Evolutionary conservation across 1,140 invertebrate species (phyloP).

Genomic region (Polyergus mexicanus): DNA sequence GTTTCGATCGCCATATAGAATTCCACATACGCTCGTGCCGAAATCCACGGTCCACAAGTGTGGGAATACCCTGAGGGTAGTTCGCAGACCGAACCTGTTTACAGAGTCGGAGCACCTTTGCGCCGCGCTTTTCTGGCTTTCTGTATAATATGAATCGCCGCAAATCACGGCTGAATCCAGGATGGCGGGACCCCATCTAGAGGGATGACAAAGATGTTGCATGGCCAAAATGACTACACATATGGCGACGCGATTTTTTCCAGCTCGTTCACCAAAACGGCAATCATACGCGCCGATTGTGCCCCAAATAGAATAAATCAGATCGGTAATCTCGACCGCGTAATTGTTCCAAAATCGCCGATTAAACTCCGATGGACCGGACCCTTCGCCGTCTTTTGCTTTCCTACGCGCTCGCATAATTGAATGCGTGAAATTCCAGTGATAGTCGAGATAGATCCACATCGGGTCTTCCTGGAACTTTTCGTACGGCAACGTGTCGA

Average conservation of each 20-base stretch:
- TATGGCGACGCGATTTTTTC: conserved; percentile 82
- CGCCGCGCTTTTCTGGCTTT: conserved; percentile 74
- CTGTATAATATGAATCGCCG: conserved; percentile 81
- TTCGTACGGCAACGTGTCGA: conserved; percentile 73
- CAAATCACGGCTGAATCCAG: conserved; percentile 82
- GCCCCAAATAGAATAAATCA: conserved; percentile 84
- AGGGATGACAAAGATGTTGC: conserved; percentile 80
- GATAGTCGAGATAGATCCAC: conserved; percentile 84
- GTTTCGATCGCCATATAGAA: conserved; percentile 76
- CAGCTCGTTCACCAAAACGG: conserved; percentile 76
- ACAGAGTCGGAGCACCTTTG: conserved; percentile 53
- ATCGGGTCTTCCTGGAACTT: conserved; percentile 83
- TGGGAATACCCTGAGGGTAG: conserved; percentile 78
- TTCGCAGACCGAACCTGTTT: conserved; percentile 79
- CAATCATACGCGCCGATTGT: conserved; percentile 80
- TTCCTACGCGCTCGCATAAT: conserved; percentile 56
- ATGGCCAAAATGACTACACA: conserved; percentile 77
- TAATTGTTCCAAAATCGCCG: conserved; percentile 81
- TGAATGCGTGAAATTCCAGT: conserved; percentile 81
- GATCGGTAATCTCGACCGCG: conserved; percentile 78
- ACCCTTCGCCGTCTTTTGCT: conserved; percentile 40
- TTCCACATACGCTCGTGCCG: conserved; percentile 72
- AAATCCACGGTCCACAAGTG: conserved; percentile 82
- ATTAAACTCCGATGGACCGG: not conserved
- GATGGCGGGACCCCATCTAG: conserved; percentile 81